A percentile compares a stretch with the other conserved stretches of the same genome.
Evolutionary conservation across 2,888 invertebrate genomes (phyloP).

Genomic region (Eupithecia centaureata): DNA sequence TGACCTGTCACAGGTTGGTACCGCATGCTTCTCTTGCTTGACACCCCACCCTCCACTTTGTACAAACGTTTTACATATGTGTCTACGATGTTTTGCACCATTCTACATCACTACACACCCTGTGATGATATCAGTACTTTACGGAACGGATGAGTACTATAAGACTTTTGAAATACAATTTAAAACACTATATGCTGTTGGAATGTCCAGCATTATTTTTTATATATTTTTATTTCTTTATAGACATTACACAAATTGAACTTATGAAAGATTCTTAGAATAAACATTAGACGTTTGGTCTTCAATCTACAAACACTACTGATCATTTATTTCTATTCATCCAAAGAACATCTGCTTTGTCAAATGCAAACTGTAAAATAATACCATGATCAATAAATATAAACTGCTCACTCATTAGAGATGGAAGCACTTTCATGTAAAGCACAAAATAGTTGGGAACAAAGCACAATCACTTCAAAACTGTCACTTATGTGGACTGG

Average conservation of each 20-base stretch:
- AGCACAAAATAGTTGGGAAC: neutral
- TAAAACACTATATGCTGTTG: no score
- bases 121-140: neutral
- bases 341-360: neutral
- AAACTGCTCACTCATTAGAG: neutral
- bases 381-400: neutral
- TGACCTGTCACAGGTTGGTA: conserved; percentile 70
- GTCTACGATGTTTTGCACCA: conserved; percentile 1
- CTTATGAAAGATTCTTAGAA: neutral
- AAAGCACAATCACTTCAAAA: neutral
- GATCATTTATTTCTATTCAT: neutral
- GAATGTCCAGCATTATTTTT: no score
- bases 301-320: neutral
- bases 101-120: neutral
- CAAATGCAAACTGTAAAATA: neutral
- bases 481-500: neutral
- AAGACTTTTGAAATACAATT: neutral
- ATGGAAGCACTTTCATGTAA: conserved; percentile 15
- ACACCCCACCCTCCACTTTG: conserved; percentile 50
- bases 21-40: conserved; percentile 80
- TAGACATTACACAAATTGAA: neutral
- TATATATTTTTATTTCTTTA: no score
- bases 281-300: neutral
- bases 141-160: neutral
- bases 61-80: conserved; percentile 11